Evolutionary conservation across 2,888 invertebrate species (phyloP).

Genomic region (Troglohyphantes excavatus): DNA sequence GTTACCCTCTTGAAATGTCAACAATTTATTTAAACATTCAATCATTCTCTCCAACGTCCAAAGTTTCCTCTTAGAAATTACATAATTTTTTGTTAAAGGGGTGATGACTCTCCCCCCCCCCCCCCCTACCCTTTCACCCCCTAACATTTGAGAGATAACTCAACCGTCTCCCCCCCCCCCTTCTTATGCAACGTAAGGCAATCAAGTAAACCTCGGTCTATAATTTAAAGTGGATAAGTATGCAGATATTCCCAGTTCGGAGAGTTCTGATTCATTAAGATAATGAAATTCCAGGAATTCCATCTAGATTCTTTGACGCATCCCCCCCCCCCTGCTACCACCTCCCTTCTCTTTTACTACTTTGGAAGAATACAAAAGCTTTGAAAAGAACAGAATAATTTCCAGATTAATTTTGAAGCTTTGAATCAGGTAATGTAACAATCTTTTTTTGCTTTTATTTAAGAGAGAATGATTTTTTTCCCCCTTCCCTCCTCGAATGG

Average conservation of each 20-base stretch:
- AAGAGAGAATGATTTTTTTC: constrained; percentile 49
- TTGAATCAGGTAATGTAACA: constrained; percentile 61
- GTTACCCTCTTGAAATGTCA: constrained; percentile 22
- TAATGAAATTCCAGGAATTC: constrained; percentile 77
- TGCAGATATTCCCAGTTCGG: constrained; percentile 52
- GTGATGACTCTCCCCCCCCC: constrained; percentile 34
- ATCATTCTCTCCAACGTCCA: neutral
- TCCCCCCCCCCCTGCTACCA: neutral
- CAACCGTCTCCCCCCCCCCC: neutral
- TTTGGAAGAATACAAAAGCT: constrained; percentile 11
- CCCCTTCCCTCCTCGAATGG: neutral
- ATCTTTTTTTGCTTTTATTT: constrained; percentile 18
- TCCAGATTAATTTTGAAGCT: constrained; percentile 71
- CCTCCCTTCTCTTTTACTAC: neutral
- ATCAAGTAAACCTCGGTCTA: constrained; percentile 75
- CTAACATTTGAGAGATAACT: neutral
- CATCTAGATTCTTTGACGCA: constrained; percentile 51
- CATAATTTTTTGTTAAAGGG: constrained; percentile 14
- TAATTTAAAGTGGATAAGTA: constrained; percentile 77
- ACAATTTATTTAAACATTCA: constrained; percentile 38
- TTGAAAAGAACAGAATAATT: constrained; percentile 66
- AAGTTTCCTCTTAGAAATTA: constrained; percentile 17
- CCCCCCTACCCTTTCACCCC: neutral
- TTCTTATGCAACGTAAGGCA: constrained; percentile 50
- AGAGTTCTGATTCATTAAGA: constrained; percentile 75